Conservation (phyloP, 2,888 invertebrate species). For the Gerris lacustris region DNA sequence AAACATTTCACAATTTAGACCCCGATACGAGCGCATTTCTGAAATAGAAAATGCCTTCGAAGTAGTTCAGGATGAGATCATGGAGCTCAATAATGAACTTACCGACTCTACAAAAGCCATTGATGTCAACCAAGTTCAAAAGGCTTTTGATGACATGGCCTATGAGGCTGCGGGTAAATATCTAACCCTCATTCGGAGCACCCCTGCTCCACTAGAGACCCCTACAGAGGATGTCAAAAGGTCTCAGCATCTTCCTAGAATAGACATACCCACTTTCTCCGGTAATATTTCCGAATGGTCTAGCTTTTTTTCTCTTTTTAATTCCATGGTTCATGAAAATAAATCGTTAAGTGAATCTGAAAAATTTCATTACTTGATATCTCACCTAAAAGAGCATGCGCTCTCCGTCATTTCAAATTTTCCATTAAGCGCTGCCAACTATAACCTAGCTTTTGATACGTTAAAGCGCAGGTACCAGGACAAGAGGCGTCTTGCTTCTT, state of each 20-base stretch:
- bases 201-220: background rate
- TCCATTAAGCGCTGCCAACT: background rate
- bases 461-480: background rate
- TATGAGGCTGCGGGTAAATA: background rate
- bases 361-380: background rate
- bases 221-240: background rate
- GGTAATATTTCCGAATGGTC: background rate
- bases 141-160: background rate
- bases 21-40: background rate
- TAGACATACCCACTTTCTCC: background rate
- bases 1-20: background rate
- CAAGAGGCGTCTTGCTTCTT: background rate
- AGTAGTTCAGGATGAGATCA: background rate
- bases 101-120: background rate
- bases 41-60: background rate
- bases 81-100: background rate
- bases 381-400: background rate
- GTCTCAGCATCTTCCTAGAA: background rate
- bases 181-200: background rate
- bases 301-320: background rate
- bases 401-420: background rate
- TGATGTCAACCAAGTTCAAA: background rate
- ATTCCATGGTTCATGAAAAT: background rate
- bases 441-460: background rate
- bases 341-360: background rate